These are phyloP conservation scores for Mythimna pallens DNA, from an alignment of 2,888 invertebrate genomes.

Conservation along the genomic window DNA sequence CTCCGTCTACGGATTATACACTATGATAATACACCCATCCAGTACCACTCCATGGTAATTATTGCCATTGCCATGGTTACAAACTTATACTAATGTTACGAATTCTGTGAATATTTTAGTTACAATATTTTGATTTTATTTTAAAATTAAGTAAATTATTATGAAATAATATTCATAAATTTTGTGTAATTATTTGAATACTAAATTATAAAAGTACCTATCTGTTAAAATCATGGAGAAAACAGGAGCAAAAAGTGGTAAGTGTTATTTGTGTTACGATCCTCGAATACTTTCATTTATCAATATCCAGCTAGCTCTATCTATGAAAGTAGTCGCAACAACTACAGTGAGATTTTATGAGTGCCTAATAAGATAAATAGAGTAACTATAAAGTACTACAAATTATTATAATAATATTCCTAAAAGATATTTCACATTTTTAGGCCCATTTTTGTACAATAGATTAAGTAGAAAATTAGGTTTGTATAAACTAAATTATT, in stretches of 20 bases:
- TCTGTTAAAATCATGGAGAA: conserved; percentile 7
- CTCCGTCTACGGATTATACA: no score
- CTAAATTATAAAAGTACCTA: conserved; percentile 32
- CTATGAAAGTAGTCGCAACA: neutral
- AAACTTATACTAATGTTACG: neutral
- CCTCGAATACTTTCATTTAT: neutral
- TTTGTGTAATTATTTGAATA: neutral
- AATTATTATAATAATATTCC: no score
- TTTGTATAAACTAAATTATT: no score
- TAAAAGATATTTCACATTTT: no score
- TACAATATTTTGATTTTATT: neutral
- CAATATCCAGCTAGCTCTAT: neutral
- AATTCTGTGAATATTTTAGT: conserved; percentile 3
- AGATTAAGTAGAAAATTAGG: no score
- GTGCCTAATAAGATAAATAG: neutral
- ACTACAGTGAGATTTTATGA: neutral
- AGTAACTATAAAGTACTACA: neutral
- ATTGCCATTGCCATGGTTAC: conserved; percentile 22
- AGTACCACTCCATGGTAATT: neutral
- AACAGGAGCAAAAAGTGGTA: neutral
- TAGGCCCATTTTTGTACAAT: no score
- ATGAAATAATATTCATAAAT: conserved; percentile 17
- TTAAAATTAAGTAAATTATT: neutral
- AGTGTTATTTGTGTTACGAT: no score
- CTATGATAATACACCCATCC: no score